Base-by-base conservation (phyloP, 2,888 invertebrate genomes). In the Sympetrum striolatum region DNA sequence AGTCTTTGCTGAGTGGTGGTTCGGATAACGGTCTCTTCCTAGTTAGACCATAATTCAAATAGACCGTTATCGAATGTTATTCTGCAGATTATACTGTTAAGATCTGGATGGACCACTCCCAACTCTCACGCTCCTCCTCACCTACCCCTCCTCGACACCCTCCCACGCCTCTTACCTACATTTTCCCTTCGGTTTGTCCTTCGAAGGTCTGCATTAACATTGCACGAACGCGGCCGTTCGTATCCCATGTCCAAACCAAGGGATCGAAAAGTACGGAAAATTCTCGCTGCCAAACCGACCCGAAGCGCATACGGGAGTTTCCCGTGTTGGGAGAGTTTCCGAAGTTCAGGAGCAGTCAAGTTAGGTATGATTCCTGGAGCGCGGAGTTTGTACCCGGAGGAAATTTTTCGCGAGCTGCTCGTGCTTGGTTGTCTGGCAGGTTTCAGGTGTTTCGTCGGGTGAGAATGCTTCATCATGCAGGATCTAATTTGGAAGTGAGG, bases 161-260 rank as follows among this genome's bases (percentile, higher is more conserved):
- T 81, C 14, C 35, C 25, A 35, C 60, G 37, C 86, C n/a, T 60
- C 86, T 22, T 15, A 31, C 53, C 18, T 18, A 35, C 86, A 37
- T 86, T 60, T 64, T 58, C 82, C 58, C 44, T 44, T 44, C 44
- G 44, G 44, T 53, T n/a, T 15, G 58, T 82, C 82, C 58, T 58
- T n/a, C n/a, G 86, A 10, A 37, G 37, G 60, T 25, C 35, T 60
- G 60, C 86, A 86, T 86, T 86, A 86, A 86, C 60, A 60, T 86
- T 86, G 35, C 86, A 86, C 22, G 86, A 60, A 15, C 6, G 58
- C 82, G 31, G 53, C 82, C 82, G 37, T 64, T 35, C 6, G 60
- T 14, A 73, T 73, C 73, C 73, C 31, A 8, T 31, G 73, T 14
- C 25, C n/a, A 8, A 25, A n/a, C 14, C 25, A 14, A 73, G 73